Percentiles rank a stretch among this genome's conserved stretches.
Conservation (phyloP, 2,113 vertebrate genomes). For the Salvelinus alpinus region DNA sequence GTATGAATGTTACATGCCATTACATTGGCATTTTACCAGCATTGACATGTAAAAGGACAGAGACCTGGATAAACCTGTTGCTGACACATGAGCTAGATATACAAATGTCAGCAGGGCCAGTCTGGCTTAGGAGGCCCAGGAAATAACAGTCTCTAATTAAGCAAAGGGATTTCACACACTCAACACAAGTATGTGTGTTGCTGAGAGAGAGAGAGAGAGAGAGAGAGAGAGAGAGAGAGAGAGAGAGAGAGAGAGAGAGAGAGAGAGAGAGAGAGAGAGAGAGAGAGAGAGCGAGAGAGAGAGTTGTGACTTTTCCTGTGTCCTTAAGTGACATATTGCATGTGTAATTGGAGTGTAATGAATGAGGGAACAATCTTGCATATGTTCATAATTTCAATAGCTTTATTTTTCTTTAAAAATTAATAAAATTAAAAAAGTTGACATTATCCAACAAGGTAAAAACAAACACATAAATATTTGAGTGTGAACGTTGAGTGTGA, state of each 20-base stretch:
- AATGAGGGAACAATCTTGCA: neutral
- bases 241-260: fast-evolving
- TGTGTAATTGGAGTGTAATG: neutral
- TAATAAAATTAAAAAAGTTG: constrained; percentile 42
- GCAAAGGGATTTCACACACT: no score
- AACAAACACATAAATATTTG: constrained; percentile 57
- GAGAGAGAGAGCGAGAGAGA: no score
- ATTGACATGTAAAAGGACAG: constrained; percentile 37
- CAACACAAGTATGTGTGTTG: no score
- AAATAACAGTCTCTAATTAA: no score
- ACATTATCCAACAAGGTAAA: constrained; percentile 23
- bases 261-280: no score
- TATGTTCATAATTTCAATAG: neutral
- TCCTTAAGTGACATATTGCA: neutral
- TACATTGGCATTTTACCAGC: constrained; percentile 23
- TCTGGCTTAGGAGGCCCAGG: constrained; percentile 25
- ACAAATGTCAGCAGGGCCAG: constrained; percentile 27
- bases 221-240: no score
- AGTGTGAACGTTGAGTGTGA: constrained; percentile 29
- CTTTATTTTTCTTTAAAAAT: constrained; percentile 56
- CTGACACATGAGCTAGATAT: constrained; percentile 9
- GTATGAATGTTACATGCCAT: no score
- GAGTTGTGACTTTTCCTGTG: neutral
- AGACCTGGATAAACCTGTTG: neutral
- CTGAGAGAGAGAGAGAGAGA: no score